Percentiles rank a stretch among this genome's conserved stretches.
These are phyloP conservation scores for Zoanthus sociatus DNA, from an alignment of 92 coral and sea anemone genomes.

Conservation along the genomic window DNA sequence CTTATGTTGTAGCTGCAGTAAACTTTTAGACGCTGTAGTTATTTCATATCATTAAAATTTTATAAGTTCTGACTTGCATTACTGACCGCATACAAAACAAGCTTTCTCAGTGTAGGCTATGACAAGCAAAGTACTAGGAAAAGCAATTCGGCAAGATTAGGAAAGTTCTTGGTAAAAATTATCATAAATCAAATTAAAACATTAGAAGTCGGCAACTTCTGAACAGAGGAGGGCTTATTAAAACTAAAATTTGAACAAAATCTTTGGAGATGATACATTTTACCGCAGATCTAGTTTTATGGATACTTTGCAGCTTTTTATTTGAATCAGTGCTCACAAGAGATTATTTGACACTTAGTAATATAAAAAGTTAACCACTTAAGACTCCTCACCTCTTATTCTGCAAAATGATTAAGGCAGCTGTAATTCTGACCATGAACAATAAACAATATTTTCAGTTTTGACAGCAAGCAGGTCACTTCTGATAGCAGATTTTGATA, in stretches of 20 bases:
- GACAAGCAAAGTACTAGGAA: constrained; percentile 36
- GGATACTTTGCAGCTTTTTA: neutral
- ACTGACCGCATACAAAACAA: neutral
- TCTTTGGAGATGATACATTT: neutral
- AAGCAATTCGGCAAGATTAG: constrained; percentile 27
- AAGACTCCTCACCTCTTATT: constrained; percentile 11
- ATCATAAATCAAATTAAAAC: constrained; percentile 77
- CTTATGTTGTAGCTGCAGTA: neutral
- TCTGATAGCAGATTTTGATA: constrained; percentile 17
- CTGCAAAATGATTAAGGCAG: constrained; percentile 17
- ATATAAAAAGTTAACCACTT: neutral
- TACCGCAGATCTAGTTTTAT: constrained; percentile 5
- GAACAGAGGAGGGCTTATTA: constrained; percentile 56
- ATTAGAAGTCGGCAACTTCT: constrained; percentile 73
- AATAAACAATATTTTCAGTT: constrained; percentile 3
- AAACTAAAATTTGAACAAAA: constrained; percentile 38
- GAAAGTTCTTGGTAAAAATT: constrained; percentile 52
- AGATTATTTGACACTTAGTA: constrained; percentile 17
- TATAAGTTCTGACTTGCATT: neutral
- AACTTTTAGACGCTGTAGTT: neutral
- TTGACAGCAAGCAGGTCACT: constrained; percentile 20
- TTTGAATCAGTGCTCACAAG: neutral
- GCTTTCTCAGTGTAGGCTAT: neutral
- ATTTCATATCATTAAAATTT: neutral
- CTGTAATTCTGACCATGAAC: constrained; percentile 31